Base-by-base conservation (phyloP, 1,140 invertebrate species). In the Plodia interpunctella region DNA sequence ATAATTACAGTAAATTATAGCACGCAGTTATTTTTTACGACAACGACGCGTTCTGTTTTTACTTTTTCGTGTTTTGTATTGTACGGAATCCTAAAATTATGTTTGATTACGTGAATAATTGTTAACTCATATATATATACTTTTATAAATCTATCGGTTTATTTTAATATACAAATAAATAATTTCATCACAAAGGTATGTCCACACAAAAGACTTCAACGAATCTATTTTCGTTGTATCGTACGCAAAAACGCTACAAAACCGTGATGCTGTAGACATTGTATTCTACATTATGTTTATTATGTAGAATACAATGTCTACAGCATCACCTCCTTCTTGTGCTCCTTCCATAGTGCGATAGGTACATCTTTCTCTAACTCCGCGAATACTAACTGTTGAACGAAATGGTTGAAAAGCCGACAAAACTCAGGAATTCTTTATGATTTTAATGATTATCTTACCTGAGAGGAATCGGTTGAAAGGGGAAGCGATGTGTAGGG, bases 391-490 rank as follows among this genome's bases (percentile, higher is more conserved):
- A 72, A 73, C 72, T n/a, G n/a, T n/a, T n/a, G n/a, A n/a, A n/a
- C n/a, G n/a, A n/a, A n/a, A n/a, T n/a, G n/a, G n/a, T n/a, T n/a
- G n/a, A n/a, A n/a, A n/a, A n/a, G n/a, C n/a, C n/a, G n/a, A n/a
- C n/a, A n/a, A n/a, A n/a, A n/a, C n/a, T n/a, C n/a, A n/a, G n/a
- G n/a, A n/a, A n/a, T n/a, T n/a, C n/a, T n/a, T n/a, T 25, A 25
- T 25, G 21, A 6, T 25, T 25, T 25, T 3, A n/a, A n/a, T n/a
- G 21, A 25, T 3, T 25, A 25, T 25, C 21, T 20, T 51, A 88
- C 85, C 89, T 90, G 75, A 90, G 87, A 68, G 84, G 87, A 63
- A 90, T 84, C 35, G 89, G 88, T 77, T 90, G 89, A 63, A 90
- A 90, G 49, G 89, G 89, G 70, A 88, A 90, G 28, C 86, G 83